phyloP scores from a whole-genome alignment of 2,113 vertebrate species.

The Oreochromis niloticus region DNA sequence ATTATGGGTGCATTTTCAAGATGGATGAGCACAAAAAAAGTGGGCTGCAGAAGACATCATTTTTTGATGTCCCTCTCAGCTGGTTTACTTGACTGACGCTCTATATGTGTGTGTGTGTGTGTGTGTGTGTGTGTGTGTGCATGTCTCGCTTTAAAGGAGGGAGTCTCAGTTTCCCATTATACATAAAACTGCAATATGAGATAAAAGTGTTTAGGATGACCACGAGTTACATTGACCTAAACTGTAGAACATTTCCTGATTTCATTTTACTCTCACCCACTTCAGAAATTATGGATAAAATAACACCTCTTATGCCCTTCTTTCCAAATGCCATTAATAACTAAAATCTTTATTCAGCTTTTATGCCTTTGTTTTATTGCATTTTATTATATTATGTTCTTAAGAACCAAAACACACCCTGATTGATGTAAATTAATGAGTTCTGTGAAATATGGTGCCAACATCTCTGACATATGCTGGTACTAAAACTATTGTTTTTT shows the following conservation, averaged over 20 bases:
- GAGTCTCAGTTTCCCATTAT: constrained; percentile 60
- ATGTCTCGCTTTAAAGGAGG: constrained; percentile 46
- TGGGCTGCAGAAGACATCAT: constrained; percentile 51
- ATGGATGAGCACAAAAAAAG: constrained; percentile 52
- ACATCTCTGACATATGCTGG: not conserved
- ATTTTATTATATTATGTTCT: not conserved
- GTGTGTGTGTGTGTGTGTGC: not conserved
- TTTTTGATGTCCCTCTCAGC: constrained; percentile 67
- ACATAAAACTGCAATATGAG: constrained; percentile 56
- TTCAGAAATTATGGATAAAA: not conserved
- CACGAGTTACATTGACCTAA: constrained; percentile 59
- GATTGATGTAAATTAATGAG: not conserved
- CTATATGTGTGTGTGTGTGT: not conserved
- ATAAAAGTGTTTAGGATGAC: constrained; percentile 66
- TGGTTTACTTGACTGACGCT: constrained; percentile 52
- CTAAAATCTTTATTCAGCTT: not conserved
- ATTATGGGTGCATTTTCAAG: constrained; percentile 75
- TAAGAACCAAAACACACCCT: not conserved
- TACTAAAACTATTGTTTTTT: not conserved
- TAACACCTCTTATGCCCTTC: not conserved
- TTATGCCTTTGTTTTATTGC: not conserved
- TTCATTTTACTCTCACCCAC: constrained; percentile 36
- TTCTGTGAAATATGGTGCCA: not conserved
- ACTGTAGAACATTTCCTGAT: constrained; percentile 63
- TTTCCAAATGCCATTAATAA: not conserved